Evolutionary conservation across 1,140 invertebrate species (phyloP), one percentile per base, ranked within the genome.

Genomic region (Pachypsylla venusta): DNA sequence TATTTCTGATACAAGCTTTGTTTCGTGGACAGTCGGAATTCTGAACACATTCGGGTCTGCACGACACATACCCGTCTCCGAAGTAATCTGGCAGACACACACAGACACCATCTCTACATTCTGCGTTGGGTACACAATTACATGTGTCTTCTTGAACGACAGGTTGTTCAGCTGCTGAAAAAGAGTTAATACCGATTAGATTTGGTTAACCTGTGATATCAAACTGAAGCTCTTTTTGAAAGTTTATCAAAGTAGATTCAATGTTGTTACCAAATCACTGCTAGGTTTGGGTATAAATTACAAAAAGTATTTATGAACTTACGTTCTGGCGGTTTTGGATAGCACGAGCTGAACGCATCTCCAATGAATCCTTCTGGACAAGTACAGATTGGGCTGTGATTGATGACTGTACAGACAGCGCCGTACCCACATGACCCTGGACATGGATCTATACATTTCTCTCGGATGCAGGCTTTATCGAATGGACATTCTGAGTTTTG

Each of bases 391-490:
- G 86, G 82, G 1, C 82, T 75, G 66, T 89, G 86, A 66, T 88
- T 88, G 10, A 82, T 78, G 0, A 89, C 84, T 67, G 83, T 78
- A 66, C 88, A 92, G 27, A 78, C 71, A 2, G 84, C 82, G 65
- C 77, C 79, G 60, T 75, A 69, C n/a, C 84, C 86, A 67, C 87
- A 89, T 1, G 82, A 82, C 42, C 81, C 82, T 14, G 78, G 73
- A 64, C 85, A 88, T 14, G 84, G 84, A 75, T 87, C 80, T 1
- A 80, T 72, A 65, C 85, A 88, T 68, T 81, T 82, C 61, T 81
- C 81, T 63, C 80, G 80, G 56, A 80, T 77, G 65, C 87, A 90
- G 1, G 84, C 79, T 69, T 80, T 85, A 42, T 78, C 75, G 61
- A 76, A 76, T 5, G 77, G 69, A 68, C 84, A 86, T 65, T 85